These are phyloP conservation scores for Caenorhabditis sp. DNA, from an alignment of 2,888 invertebrate genomes.

Conservation along the genomic window DNA sequence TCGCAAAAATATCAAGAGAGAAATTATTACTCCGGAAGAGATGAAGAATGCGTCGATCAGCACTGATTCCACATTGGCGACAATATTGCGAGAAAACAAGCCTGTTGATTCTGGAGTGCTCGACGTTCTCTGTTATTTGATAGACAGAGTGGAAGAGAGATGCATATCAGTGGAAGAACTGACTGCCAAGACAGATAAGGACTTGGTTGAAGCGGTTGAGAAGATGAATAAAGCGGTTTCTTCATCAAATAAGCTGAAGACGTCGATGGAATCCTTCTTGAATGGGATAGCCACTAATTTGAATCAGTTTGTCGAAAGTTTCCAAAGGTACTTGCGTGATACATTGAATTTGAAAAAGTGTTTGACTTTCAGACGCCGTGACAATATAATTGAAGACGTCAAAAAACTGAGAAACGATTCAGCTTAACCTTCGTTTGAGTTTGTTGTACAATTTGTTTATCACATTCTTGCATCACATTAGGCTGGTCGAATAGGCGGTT, in stretches of 20 bases:
- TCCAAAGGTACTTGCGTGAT: conserved; percentile 35
- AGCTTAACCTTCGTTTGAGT: neutral
- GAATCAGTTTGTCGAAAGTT: conserved; percentile 33
- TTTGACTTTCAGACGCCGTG: conserved; percentile 24
- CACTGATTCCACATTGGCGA: conserved; percentile 7
- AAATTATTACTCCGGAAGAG: no score
- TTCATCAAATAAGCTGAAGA: neutral
- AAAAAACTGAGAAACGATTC: conserved; percentile 8
- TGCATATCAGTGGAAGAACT: conserved; percentile 16
- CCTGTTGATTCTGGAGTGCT: conserved; percentile 24
- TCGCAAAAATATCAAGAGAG: no score
- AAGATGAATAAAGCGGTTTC: conserved; percentile 39
- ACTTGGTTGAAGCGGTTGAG: conserved; percentile 21
- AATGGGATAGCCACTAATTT: conserved; percentile 27
- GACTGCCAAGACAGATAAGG: conserved; percentile 18
- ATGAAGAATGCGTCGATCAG: neutral
- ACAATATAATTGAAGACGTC: conserved; percentile 17
- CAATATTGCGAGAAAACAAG: conserved; percentile 6
- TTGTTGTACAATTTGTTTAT: no score
- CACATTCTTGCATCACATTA: no score
- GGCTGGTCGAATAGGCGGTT: no score
- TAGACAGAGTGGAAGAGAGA: conserved; percentile 36
- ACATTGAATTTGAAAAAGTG: no score
- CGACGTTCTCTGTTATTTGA: conserved; percentile 12
- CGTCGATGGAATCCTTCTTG: neutral